Conservation (phyloP, 2,888 invertebrate genomes). For the Dusona sp. region DNA sequence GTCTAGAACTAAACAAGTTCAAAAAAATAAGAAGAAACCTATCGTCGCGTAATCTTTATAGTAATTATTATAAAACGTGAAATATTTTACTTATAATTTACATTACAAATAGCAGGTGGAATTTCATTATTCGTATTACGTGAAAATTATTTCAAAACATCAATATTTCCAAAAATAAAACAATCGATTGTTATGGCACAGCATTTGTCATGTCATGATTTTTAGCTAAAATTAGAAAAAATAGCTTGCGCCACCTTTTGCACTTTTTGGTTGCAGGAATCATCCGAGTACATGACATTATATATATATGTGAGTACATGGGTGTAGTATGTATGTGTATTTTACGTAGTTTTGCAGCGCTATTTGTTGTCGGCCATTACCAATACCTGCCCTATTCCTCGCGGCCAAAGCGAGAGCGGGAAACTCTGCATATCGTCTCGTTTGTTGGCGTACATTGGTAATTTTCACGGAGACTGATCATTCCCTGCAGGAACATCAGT, state of each 20-base stretch:
- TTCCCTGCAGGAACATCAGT: slow-evolving; percentile 3
- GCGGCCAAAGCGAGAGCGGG: not conserved
- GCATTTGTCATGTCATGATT: not conserved
- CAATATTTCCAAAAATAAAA: not conserved
- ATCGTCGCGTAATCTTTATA: not conserved
- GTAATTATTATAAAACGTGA: not conserved
- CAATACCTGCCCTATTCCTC: not conserved
- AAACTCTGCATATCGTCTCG: not conserved
- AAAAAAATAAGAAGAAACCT: not conserved
- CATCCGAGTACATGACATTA: not conserved
- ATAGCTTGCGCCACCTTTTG: not conserved
- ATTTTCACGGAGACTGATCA: slow-evolving; percentile 8
- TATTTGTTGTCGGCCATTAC: slow-evolving; percentile 7
- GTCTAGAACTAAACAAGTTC: not conserved
- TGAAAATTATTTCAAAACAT: not conserved
- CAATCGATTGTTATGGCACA: not conserved
- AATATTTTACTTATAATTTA: not conserved
- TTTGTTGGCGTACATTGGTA: slow-evolving; percentile 11
- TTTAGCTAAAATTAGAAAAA: not conserved
- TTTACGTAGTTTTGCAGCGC: not conserved
- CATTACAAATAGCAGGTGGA: not conserved
- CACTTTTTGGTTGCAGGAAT: not conserved
- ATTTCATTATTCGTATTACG: not conserved
- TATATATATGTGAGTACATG: not conserved
- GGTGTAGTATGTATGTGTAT: not conserved